These are phyloP conservation scores for Patiria miniata DNA, from an alignment of 35 echinoderm and acorn worm species.

Conservation along the genomic window DNA sequence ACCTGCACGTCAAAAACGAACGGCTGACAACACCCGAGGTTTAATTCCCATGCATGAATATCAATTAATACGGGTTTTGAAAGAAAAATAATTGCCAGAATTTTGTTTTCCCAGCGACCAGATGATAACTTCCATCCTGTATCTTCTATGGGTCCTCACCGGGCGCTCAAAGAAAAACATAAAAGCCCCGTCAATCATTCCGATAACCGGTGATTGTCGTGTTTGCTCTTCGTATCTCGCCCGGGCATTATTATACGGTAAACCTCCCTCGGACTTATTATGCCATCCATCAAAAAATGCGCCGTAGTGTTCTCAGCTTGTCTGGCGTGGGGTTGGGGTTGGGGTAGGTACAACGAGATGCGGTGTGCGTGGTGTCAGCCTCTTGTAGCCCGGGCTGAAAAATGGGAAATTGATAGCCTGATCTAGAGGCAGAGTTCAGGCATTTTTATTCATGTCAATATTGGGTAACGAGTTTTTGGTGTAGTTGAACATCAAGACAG, in stretches of 20 bases:
- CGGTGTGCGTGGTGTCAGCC: too few relatives aligned
- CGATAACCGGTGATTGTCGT: conserved; percentile 14
- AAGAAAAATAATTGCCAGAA: too few relatives aligned
- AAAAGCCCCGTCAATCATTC: conserved; percentile 5
- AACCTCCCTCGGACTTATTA: neutral
- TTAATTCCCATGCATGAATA: too few relatives aligned
- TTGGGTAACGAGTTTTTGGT: conserved; percentile 5
- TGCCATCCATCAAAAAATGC: conserved; percentile 19
- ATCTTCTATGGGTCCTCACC: too few relatives aligned
- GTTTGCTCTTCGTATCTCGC: conserved; percentile 10
- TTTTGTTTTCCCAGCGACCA: too few relatives aligned
- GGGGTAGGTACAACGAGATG: neutral
- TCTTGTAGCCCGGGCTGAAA: neutral
- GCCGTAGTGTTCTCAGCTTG: neutral
- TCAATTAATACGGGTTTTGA: too few relatives aligned
- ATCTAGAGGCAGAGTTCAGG: neutral
- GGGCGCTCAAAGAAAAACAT: too few relatives aligned
- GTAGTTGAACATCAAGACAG: neutral
- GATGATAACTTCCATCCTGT: too few relatives aligned
- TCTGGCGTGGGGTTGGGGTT: neutral
- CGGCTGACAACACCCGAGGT: too few relatives aligned
- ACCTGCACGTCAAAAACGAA: too few relatives aligned
- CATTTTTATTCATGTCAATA: neutral
- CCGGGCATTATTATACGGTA: neutral
- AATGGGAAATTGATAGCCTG: neutral